Conservation (phyloP, 2,113 vertebrate species). For the Gasterosteus nipponicus region DNA sequence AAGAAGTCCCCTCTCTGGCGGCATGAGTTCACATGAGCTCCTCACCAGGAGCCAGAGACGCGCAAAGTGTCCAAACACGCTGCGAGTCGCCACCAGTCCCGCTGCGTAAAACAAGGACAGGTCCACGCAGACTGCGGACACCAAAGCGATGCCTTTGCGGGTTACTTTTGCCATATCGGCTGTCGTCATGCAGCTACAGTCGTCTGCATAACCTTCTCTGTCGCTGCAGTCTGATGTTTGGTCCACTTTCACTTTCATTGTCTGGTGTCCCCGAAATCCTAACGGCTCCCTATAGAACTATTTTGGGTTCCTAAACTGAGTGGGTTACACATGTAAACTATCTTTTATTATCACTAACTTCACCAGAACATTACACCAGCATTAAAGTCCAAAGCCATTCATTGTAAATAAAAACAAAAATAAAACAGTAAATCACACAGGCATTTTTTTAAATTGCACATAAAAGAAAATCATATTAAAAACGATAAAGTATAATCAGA, state of each 20-base stretch:
- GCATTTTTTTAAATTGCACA: neutral
- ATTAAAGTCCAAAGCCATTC: neutral
- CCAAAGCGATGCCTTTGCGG: no score
- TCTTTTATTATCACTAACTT: neutral
- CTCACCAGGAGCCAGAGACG: no score
- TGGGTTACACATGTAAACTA: neutral
- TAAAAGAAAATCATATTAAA: neutral
- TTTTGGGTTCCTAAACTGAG: neutral
- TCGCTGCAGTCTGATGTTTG: accelerated
- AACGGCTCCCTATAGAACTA: accelerated
- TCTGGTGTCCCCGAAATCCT: constrained; percentile 31
- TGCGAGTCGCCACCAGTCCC: no score
- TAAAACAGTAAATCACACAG: neutral
- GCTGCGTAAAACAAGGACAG: no score
- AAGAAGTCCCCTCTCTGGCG: no score
- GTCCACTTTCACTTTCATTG: constrained; percentile 66
- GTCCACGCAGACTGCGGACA: no score
- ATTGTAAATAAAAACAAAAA: neutral
- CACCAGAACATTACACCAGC: no score
- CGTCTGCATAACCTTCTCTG: neutral
- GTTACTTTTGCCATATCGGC: no score
- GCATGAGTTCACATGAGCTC: no score
- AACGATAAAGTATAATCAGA: no score
- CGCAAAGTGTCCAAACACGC: no score
- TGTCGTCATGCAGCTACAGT: no score